Conservation (phyloP, 2,888 invertebrate genomes). For the Eupsilia transversa region DNA sequence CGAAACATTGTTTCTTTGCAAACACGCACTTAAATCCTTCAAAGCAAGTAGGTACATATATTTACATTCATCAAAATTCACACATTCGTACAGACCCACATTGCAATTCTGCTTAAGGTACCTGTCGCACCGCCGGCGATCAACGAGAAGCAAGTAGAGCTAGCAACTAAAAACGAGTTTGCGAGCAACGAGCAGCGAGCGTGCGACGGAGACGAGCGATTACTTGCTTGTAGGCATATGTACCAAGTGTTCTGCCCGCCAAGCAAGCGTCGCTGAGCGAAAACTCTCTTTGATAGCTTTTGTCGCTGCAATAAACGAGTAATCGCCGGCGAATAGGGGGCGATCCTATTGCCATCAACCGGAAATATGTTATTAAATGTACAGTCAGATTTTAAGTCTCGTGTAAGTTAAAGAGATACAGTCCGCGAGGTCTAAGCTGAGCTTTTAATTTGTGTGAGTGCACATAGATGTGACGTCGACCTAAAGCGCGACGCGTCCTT, state of each 20-base stretch:
- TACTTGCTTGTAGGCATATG: background rate
- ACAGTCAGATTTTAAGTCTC: too few relatives aligned
- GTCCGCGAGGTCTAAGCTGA: too few relatives aligned
- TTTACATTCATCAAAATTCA: conserved; percentile 45
- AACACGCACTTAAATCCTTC: background rate
- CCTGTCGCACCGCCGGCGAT: background rate
- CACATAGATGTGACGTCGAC: too few relatives aligned
- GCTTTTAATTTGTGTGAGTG: too few relatives aligned
- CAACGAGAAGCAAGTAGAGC: background rate
- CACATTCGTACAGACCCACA: conserved; percentile 29
- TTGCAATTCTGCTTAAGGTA: conserved; percentile 58
- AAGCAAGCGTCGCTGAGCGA: background rate
- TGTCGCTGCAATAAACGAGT: background rate
- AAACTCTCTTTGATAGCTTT: background rate
- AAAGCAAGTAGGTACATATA: background rate
- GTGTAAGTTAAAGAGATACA: too few relatives aligned
- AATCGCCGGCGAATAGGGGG: background rate
- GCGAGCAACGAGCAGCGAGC: background rate
- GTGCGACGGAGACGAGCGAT: background rate
- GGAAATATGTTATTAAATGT: too few relatives aligned
- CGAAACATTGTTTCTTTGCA: background rate
- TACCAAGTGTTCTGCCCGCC: background rate
- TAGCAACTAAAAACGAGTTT: background rate
- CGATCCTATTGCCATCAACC: too few relatives aligned
- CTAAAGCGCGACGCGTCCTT: too few relatives aligned